Percentiles rank a stretch among this genome's conserved stretches.
These are phyloP conservation scores for Cactoblastis cactorum DNA, from an alignment of 2,888 invertebrate species.

Conservation along the genomic window DNA sequence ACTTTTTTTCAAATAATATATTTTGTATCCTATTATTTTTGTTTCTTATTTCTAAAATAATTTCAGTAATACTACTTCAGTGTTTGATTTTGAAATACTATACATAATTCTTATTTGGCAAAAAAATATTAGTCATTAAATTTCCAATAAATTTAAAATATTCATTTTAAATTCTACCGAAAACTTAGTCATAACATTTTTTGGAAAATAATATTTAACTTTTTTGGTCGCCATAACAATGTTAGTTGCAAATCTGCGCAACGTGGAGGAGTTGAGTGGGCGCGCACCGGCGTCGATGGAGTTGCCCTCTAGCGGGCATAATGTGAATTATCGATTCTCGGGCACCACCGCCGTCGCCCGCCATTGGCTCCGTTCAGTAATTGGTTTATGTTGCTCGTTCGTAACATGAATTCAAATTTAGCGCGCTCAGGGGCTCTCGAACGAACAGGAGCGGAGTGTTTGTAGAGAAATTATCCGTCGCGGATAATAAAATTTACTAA, in stretches of 20 bases:
- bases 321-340: slow-evolving; percentile 77
- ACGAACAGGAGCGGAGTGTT: slow-evolving; percentile 55
- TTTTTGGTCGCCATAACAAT: slow-evolving; percentile 49
- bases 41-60: no score
- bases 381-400: slow-evolving; percentile 74
- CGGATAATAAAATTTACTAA: slow-evolving; percentile 61
- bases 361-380: slow-evolving; percentile 71
- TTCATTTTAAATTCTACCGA: background rate
- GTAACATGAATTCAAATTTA: slow-evolving; percentile 78
- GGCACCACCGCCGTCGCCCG: slow-evolving; percentile 54
- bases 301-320: slow-evolving; percentile 77
- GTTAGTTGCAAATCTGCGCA: slow-evolving; percentile 60
- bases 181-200: background rate
- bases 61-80: no score
- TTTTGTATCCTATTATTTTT: no score
- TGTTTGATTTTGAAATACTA: no score
- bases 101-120: no score
- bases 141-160: no score
- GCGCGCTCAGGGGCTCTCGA: slow-evolving; percentile 61
- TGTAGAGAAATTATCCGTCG: slow-evolving; percentile 60
- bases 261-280: slow-evolving; percentile 73
- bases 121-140: no score
- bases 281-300: slow-evolving; percentile 63
- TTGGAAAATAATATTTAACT: slow-evolving; percentile 1
- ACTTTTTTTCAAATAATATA: background rate